Conservation (phyloP, 2,888 invertebrate species). For the Oscheius myriophilus region DNA sequence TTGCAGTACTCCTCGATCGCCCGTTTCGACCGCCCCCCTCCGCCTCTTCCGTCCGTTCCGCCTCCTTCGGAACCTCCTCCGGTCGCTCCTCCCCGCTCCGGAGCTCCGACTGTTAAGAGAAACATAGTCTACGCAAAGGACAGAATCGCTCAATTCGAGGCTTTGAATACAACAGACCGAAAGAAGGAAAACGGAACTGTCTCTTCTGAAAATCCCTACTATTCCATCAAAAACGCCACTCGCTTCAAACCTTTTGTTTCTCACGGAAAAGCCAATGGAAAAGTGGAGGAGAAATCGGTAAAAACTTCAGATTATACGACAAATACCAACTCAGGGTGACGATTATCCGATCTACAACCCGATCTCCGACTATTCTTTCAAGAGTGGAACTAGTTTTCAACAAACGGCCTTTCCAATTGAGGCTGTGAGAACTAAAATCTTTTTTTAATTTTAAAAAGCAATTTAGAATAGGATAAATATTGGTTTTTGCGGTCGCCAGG, state of each 20-base stretch:
- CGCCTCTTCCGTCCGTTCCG: slow-evolving; percentile 19
- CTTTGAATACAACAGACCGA: slow-evolving; percentile 42
- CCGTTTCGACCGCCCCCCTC: slow-evolving; percentile 11
- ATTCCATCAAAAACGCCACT: slow-evolving; percentile 21
- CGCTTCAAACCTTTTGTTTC: slow-evolving; percentile 23
- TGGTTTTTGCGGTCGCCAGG: slow-evolving; percentile 52
- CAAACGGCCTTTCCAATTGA: slow-evolving; percentile 54
- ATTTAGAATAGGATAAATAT: slow-evolving; percentile 49
- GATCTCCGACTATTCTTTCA: slow-evolving; percentile 45
- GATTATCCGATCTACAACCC: slow-evolving; percentile 54
- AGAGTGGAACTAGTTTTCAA: slow-evolving; percentile 45
- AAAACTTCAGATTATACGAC: too few species aligned
- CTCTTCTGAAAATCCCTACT: background rate
- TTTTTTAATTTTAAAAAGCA: background rate
- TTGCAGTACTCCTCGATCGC: slow-evolving; percentile 4
- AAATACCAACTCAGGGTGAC: slow-evolving; percentile 21
- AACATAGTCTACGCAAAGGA: slow-evolving; percentile 53
- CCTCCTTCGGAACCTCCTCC: slow-evolving; percentile 35
- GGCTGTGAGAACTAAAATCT: slow-evolving; percentile 30
- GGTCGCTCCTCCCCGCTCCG: slow-evolving; percentile 16
- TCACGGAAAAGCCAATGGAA: too few species aligned
- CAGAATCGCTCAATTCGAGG: slow-evolving; percentile 47
- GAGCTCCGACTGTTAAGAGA: slow-evolving; percentile 40
- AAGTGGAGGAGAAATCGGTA: too few species aligned
- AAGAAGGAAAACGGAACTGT: slow-evolving; percentile 7